Conservation (phyloP, 2,797 vertebrate genomes). For the Lates japonicus region DNA sequence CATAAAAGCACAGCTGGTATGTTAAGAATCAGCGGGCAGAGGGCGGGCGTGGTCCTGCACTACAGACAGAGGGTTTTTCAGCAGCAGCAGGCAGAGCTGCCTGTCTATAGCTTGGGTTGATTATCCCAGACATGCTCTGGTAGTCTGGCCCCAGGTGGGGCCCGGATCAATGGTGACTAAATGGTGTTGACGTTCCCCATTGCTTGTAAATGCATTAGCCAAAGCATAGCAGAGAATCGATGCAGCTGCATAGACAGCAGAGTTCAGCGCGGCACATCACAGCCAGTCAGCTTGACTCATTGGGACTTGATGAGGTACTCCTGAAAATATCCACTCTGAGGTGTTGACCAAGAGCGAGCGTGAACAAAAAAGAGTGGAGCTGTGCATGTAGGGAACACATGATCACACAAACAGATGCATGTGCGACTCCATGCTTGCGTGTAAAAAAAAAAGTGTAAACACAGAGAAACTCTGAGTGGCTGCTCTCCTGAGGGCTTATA, state of each 20-base stretch:
- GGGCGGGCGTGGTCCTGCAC: slow-evolving; percentile 25
- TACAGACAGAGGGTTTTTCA: neutral
- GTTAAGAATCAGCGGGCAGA: slow-evolving; percentile 13
- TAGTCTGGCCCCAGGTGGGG: slow-evolving; percentile 67
- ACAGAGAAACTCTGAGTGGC: slow-evolving; percentile 36
- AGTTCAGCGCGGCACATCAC: slow-evolving; percentile 13
- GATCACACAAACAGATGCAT: neutral
- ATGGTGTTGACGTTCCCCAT: slow-evolving; percentile 53
- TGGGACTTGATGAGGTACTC: slow-evolving; percentile 42
- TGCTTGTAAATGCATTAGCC: slow-evolving; percentile 64
- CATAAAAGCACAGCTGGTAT: slow-evolving; percentile 14
- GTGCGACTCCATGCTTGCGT: neutral
- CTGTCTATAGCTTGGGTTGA: slow-evolving; percentile 52
- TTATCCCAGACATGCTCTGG: slow-evolving; percentile 67
- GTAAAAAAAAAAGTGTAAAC: slow-evolving; percentile 42
- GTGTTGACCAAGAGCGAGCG: neutral
- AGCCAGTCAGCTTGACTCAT: slow-evolving; percentile 20
- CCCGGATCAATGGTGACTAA: slow-evolving; percentile 68
- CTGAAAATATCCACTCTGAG: slow-evolving; percentile 18
- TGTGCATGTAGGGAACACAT: neutral
- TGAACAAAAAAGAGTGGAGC: slow-evolving; percentile 23
- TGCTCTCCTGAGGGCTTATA: slow-evolving; percentile 57
- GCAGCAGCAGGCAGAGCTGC: slow-evolving; percentile 29
- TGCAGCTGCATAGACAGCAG: slow-evolving; percentile 36
- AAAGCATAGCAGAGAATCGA: slow-evolving; percentile 51